Conservation (phyloP, 2,888 invertebrate genomes). For the Leucophora obtusa region DNA sequence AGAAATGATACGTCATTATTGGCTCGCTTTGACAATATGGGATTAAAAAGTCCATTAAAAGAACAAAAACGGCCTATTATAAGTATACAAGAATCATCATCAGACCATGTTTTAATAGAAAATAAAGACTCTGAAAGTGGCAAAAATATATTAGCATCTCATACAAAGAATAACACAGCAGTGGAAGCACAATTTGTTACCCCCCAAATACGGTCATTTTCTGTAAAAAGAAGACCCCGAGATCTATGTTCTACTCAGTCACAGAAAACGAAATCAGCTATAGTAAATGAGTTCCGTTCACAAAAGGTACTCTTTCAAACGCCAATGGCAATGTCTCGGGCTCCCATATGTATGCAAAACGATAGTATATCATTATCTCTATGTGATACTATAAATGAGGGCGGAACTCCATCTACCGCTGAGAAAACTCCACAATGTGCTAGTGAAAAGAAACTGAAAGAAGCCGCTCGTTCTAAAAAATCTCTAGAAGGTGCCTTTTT, state of each 20-base stretch:
- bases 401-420: constrained; percentile 68
- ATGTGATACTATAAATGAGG: constrained; percentile 74
- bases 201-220: constrained; percentile 73
- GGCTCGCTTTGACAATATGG: constrained; percentile 71
- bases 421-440: constrained; percentile 61
- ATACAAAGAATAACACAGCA: constrained; percentile 13
- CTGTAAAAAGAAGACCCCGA: constrained; percentile 67
- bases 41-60: constrained; percentile 66
- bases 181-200: constrained; percentile 73
- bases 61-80: constrained; percentile 35
- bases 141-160: constrained; percentile 10
- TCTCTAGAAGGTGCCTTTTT: constrained; percentile 69
- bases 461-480: constrained; percentile 69
- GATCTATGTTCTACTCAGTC: constrained; percentile 69
- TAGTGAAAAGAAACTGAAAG: constrained; percentile 40
- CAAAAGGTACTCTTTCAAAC: constrained; percentile 78
- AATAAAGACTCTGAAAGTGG: neutral
- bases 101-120: neutral
- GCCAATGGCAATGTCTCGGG: constrained; percentile 75
- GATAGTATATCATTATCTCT: constrained; percentile 75
- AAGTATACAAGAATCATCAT: neutral
- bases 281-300: constrained; percentile 75
- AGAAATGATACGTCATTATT: constrained; percentile 70
- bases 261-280: constrained; percentile 67
- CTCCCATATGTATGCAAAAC: constrained; percentile 70